Percentiles rank a stretch among this genome's conserved stretches.
Conservation (phyloP, 2,797 vertebrate species). For the Coregonus sp. region DNA sequence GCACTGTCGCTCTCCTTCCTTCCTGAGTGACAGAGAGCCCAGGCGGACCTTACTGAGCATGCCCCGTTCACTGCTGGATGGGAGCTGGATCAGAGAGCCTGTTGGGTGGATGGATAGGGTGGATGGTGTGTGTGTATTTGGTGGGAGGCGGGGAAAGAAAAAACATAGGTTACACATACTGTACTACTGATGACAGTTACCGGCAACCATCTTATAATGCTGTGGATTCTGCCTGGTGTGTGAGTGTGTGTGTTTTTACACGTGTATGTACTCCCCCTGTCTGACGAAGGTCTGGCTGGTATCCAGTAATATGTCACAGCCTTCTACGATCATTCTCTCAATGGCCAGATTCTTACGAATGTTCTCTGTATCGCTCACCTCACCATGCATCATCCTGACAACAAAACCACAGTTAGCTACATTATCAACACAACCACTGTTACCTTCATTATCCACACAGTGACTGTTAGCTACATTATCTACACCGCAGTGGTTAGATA, state of each 20-base stretch:
- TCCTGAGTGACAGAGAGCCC: constrained; percentile 89
- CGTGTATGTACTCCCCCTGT: constrained; percentile 79
- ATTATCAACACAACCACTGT: background rate
- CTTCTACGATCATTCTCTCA: constrained; percentile 93
- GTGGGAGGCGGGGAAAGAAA: background rate
- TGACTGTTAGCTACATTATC: background rate
- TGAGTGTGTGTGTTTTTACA: background rate
- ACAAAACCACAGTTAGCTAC: background rate
- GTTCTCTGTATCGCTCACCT: constrained; percentile 96
- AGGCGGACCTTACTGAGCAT: constrained; percentile 93
- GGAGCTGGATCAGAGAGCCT: constrained; percentile 93
- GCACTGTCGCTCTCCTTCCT: constrained; percentile 95
- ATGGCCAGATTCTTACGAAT: constrained; percentile 95
- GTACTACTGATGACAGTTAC: background rate
- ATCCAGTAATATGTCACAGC: constrained; percentile 92
- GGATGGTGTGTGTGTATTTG: background rate
- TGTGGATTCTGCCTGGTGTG: background rate
- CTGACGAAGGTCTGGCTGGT: constrained; percentile 94
- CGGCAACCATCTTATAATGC: background rate
- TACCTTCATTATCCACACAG: background rate
- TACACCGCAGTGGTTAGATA: background rate
- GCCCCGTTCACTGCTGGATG: constrained; percentile 90
- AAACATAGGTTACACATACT: background rate
- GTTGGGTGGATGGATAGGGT: background rate
- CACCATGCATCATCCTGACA: constrained; percentile 92